Percentiles rank a stretch among this genome's conserved stretches.
phyloP scores from a whole-genome alignment of 2,888 invertebrate species.

The Eudasyphora cyanicolor region DNA sequence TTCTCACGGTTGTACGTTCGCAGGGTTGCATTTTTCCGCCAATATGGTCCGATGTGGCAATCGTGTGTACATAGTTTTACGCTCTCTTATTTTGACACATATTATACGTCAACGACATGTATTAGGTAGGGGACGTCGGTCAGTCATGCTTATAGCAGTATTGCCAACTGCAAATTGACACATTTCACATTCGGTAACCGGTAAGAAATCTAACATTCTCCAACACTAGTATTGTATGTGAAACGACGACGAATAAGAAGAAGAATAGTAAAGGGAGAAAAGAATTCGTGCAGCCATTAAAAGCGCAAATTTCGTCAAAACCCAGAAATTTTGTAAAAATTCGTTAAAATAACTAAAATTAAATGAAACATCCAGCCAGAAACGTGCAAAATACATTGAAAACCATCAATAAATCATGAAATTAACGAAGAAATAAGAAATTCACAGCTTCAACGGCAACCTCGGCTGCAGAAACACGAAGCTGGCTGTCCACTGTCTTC shows the following conservation, averaged over 20 bases:
- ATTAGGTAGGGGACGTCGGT: too few species aligned
- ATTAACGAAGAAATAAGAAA: conserved; percentile 28
- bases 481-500: conserved; percentile 65
- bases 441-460: conserved; percentile 25
- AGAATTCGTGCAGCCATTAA: neutral
- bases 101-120: too few species aligned
- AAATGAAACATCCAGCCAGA: conserved; percentile 35
- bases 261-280: neutral
- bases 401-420: neutral
- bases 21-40: too few species aligned
- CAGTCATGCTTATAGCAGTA: too few species aligned
- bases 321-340: conserved; percentile 32
- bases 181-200: neutral
- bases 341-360: conserved; percentile 43
- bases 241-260: neutral
- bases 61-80: too few species aligned
- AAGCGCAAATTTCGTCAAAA: conserved; percentile 44
- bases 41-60: too few species aligned
- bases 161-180: neutral
- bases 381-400: conserved; percentile 22
- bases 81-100: too few species aligned
- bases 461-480: conserved; percentile 60
- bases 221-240: too few species aligned
- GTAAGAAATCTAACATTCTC: neutral
- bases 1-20: too few species aligned